A percentile compares a stretch with the other conserved stretches of the same genome.
Evolutionary conservation across 2,888 invertebrate species (phyloP).

Genomic region (Parascotia fuliginaria): DNA sequence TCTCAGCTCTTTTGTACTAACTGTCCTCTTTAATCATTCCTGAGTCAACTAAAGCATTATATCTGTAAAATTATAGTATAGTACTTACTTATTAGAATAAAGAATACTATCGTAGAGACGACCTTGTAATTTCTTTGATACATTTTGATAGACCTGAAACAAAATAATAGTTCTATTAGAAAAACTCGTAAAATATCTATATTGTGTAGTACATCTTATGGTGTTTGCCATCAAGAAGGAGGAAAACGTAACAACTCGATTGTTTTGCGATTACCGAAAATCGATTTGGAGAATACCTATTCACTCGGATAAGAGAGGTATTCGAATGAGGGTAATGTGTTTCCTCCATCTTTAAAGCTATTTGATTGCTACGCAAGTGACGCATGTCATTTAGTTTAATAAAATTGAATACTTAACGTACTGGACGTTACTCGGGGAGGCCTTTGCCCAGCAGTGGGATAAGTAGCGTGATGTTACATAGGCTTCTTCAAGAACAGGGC

Average conservation of each 20-base stretch:
- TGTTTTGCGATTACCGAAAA: constrained; percentile 7
- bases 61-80: no score
- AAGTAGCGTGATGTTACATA: no score
- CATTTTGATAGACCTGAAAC: constrained; percentile 46
- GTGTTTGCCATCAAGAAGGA: not conserved
- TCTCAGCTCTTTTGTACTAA: no score
- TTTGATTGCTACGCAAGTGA: not conserved
- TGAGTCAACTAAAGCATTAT: no score
- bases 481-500: no score
- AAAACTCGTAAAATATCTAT: not conserved
- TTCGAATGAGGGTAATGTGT: not conserved
- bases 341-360: constrained; percentile 1
- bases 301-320: not conserved
- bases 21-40: no score
- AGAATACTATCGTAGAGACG: constrained; percentile 39
- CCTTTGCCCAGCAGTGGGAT: no score
- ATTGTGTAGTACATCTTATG: constrained; percentile 1
- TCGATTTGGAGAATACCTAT: constrained; percentile 5
- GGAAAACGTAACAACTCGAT: constrained; percentile 6
- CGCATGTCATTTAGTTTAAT: no score
- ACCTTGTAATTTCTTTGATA: constrained; percentile 26
- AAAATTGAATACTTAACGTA: no score
- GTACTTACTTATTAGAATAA: constrained; percentile 54
- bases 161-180: no score
- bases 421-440: no score